phyloP scores from a whole-genome alignment of 2,113 vertebrate species.

The Tetraodon nigroviridis region DNA sequence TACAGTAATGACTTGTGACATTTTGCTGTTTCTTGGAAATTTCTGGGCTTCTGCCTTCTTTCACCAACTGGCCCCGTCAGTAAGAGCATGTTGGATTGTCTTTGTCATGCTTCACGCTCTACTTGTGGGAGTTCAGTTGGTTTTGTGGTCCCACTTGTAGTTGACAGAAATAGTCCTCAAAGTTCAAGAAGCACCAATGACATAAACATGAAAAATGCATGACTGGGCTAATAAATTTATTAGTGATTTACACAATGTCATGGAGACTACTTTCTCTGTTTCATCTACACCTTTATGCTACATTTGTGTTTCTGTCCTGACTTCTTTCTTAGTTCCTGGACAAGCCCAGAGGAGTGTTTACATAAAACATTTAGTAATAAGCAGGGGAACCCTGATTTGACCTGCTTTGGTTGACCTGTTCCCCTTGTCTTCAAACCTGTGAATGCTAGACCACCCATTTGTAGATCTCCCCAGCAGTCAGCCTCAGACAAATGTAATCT shows the following conservation, averaged over 20 bases:
- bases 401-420: conserved; percentile 11
- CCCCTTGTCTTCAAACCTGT: background rate
- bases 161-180: too few relatives aligned
- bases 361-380: conserved; percentile 26
- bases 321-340: conserved; percentile 1
- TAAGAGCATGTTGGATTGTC: background rate
- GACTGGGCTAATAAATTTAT: too few relatives aligned
- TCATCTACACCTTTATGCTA: background rate
- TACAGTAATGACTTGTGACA: conserved; percentile 30
- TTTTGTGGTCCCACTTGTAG: background rate
- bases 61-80: conserved; percentile 5
- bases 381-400: conserved; percentile 20
- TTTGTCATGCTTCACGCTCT: background rate
- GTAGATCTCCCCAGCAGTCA: too few relatives aligned
- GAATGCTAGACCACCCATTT: too few relatives aligned
- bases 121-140: background rate
- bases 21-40: conserved; percentile 25
- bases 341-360: conserved; percentile 15
- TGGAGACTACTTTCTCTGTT: background rate
- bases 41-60: conserved; percentile 36
- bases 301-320: background rate
- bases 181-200: too few relatives aligned
- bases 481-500: too few relatives aligned
- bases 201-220: too few relatives aligned
- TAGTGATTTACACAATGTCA: too few relatives aligned